Evolutionary conservation across 2,888 invertebrate genomes (phyloP).

Genomic region (Cheilosia vernalis): DNA sequence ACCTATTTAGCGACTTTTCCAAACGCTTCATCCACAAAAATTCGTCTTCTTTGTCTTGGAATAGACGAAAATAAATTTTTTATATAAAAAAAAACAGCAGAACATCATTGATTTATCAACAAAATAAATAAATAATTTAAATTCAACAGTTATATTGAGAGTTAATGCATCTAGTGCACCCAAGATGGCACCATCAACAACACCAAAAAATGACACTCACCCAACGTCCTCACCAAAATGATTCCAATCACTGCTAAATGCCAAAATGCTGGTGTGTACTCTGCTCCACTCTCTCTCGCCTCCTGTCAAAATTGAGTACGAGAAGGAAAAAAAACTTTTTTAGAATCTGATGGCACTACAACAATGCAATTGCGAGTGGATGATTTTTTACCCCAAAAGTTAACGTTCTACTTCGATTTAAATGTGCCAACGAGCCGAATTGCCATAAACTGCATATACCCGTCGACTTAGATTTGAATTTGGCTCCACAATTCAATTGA

Average conservation of each 20-base stretch:
- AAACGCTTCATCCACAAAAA: slow-evolving; percentile 42
- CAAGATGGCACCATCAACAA: slow-evolving; percentile 62
- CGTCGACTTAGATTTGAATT: slow-evolving; percentile 49
- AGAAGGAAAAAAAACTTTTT: slow-evolving; percentile 71
- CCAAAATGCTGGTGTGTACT: slow-evolving; percentile 53
- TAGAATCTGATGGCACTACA: slow-evolving; percentile 73
- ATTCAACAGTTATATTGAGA: slow-evolving; percentile 50
- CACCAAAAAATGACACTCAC: slow-evolving; percentile 60
- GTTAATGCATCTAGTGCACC: slow-evolving; percentile 31
- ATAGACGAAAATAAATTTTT: slow-evolving; percentile 20
- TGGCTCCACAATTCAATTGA: slow-evolving; percentile 73
- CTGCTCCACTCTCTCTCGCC: slow-evolving; percentile 66
- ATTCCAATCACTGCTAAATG: slow-evolving; percentile 64
- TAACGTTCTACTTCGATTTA: slow-evolving; percentile 73
- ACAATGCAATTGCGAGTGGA: slow-evolving; percentile 73
- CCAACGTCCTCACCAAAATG: slow-evolving; percentile 66
- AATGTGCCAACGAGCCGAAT: slow-evolving; percentile 70
- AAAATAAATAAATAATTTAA: slow-evolving; percentile 35
- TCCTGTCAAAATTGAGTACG: slow-evolving; percentile 73
- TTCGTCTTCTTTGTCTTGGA: slow-evolving; percentile 26
- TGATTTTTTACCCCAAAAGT: slow-evolving; percentile 72
- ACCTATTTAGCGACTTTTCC: slow-evolving; percentile 56
- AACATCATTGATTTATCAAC: neutral
- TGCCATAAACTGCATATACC: slow-evolving; percentile 49
- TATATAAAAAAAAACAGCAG: neutral